These are phyloP conservation scores for Venustoraphidia nigricollis DNA, from an alignment of 2,888 invertebrate species.

Conservation along the genomic window DNA sequence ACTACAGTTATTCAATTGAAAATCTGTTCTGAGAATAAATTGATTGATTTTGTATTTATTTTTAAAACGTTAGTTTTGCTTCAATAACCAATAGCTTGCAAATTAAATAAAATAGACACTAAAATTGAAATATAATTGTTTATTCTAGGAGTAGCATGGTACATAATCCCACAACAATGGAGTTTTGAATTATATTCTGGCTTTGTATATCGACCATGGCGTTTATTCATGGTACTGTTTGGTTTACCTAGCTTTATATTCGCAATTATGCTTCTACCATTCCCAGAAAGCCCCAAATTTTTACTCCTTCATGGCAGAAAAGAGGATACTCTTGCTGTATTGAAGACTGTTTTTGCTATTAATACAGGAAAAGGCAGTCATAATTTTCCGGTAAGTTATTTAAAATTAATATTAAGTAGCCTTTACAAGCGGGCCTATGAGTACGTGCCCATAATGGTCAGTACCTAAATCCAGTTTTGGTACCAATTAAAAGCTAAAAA, in stretches of 20 bases:
- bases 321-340: conserved; percentile 12
- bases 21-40: too few species aligned
- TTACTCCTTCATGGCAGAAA: conserved; percentile 12
- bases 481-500: too few species aligned
- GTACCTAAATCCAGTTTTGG: too few species aligned
- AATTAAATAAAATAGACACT: too few species aligned
- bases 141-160: conserved; percentile 6
- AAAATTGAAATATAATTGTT: background rate
- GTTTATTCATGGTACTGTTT: conserved; percentile 13
- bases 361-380: conserved; percentile 22
- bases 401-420: too few species aligned
- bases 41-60: too few species aligned
- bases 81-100: too few species aligned
- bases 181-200: background rate
- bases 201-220: conserved; percentile 12
- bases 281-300: conserved; percentile 18
- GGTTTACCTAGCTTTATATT: conserved; percentile 12
- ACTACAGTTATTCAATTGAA: too few species aligned
- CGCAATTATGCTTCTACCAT: conserved; percentile 10
- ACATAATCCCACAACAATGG: conserved; percentile 7
- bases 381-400: conserved; percentile 19
- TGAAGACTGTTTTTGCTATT: conserved; percentile 19
- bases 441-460: too few species aligned
- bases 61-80: too few species aligned
- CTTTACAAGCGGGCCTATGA: too few species aligned